These are phyloP conservation scores for Metallyticus violacea DNA, from an alignment of 2,888 invertebrate species.

Conservation along the genomic window DNA sequence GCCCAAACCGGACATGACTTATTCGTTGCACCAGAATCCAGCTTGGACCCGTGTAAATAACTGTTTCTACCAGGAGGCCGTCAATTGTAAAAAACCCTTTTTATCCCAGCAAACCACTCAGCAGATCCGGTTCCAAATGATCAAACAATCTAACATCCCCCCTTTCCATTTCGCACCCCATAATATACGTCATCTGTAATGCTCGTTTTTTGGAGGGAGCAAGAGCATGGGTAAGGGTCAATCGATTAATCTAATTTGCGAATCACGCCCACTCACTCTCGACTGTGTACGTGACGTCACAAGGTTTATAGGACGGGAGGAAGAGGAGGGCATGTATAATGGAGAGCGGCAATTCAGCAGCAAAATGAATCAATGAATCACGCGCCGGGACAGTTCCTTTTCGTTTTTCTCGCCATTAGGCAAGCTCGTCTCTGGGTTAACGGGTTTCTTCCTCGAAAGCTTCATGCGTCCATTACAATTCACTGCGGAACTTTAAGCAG, in stretches of 20 bases:
- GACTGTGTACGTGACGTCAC: conserved; percentile 14
- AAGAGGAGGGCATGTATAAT: conserved; percentile 7
- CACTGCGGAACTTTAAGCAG: no score
- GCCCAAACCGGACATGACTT: no score
- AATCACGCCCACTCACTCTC: conserved; percentile 11
- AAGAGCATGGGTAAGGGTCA: background rate
- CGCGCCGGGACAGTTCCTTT: background rate
- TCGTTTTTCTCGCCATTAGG: conserved; percentile 7
- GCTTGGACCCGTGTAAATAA: background rate
- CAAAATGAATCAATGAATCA: conserved; percentile 29
- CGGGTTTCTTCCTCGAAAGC: no score
- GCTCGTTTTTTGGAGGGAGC: background rate
- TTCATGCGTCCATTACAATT: background rate
- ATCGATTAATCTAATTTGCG: conserved; percentile 24
- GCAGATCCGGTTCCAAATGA: background rate
- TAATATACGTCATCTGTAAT: background rate
- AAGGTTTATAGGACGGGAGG: conserved; percentile 8
- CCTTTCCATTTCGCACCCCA: background rate
- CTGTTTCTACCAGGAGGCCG: no score
- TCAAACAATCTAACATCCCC: background rate
- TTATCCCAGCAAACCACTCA: background rate
- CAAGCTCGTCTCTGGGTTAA: background rate
- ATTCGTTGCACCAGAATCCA: no score
- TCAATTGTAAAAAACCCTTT: background rate
- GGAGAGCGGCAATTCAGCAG: conserved; percentile 23